Percentiles rank a stretch among this genome's conserved stretches.
phyloP scores from a whole-genome alignment of 2,113 vertebrate species.

The Austrofundulus limnaeus region DNA sequence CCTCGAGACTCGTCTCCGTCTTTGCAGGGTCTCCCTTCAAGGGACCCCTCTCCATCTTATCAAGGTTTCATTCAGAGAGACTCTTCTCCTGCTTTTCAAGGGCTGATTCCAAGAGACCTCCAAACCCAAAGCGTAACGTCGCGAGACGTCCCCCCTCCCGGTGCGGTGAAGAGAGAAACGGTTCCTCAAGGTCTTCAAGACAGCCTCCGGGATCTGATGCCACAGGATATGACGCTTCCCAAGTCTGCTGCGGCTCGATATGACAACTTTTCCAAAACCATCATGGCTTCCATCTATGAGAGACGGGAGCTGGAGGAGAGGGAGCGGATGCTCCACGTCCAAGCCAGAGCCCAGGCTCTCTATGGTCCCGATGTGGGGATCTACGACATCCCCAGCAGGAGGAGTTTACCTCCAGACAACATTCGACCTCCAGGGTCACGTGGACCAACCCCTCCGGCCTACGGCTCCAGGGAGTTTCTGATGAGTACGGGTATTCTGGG shows the following conservation, averaged over 20 bases:
- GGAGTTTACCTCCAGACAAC: slow-evolving; percentile 86
- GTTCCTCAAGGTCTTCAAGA: slow-evolving; percentile 49
- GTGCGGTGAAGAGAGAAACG: slow-evolving; percentile 38
- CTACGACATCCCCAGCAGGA: slow-evolving; percentile 88
- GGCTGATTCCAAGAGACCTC: slow-evolving; percentile 55
- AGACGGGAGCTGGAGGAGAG: slow-evolving; percentile 89
- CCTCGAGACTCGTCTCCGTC: slow-evolving; percentile 73
- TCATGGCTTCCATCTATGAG: slow-evolving; percentile 95
- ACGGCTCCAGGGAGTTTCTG: slow-evolving; percentile 91
- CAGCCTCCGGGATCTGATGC: slow-evolving; percentile 47
- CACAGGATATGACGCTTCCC: slow-evolving; percentile 56
- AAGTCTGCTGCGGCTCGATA: slow-evolving; percentile 87
- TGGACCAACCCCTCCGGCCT: slow-evolving; percentile 79
- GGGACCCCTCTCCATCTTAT: slow-evolving; percentile 63
- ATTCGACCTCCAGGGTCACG: slow-evolving; percentile 59
- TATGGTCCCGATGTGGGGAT: slow-evolving; percentile 85
- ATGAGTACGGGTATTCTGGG: slow-evolving; percentile 81
- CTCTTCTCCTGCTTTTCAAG: slow-evolving; percentile 53
- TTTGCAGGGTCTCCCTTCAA: slow-evolving; percentile 53
- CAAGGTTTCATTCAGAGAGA: slow-evolving; percentile 66
- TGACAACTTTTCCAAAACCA: slow-evolving; percentile 90
- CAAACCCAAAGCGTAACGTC: slow-evolving; percentile 38
- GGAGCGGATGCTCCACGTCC: slow-evolving; percentile 84
- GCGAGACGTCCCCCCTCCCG: slow-evolving; percentile 49
- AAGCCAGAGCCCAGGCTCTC: slow-evolving; percentile 83